Evolutionary conservation across 2,888 invertebrate species (phyloP), one percentile per base, ranked within the genome.

Genomic region (Thecophora atra): DNA sequence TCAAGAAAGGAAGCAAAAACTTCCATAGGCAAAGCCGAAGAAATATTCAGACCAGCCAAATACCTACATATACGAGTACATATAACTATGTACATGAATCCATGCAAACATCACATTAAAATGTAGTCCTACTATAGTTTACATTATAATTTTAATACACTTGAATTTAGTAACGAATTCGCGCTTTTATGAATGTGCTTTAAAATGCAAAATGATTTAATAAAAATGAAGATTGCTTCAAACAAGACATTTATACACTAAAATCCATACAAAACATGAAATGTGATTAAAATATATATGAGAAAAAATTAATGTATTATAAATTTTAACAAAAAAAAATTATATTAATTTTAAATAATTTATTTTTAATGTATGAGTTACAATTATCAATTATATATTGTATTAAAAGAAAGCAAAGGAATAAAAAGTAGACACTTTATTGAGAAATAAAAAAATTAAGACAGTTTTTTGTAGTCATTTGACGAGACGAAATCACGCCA

Each of bases 361-460:
- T 62, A 62, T 62, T 62, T 60, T 62, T 62, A 62, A 62, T 62
- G 62, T 30, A 62, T 62, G 62, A 37, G 37, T 62, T 62, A 37
- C 37, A 62, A 30, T n/a, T 13, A 62, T n/a, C 15, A 2, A n/a
- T 28, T 62, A n/a, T 8, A 37, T 37, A 54, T 21, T 54, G 19
- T 54, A 54, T 54, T 54, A 11, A 54, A 54, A 62, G 4, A 11
- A 37, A 62, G 7, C 11, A 37, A 37, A 37, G 7, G 37, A 37
- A 37, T 37, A 37, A 37, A 37, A 2, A 37, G 6, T 37, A 37
- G 37, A 37, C 37, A 37, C 6, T 37, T 37, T 37, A 37, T 37
- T 37, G 37, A 37, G 37, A 37, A 37, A 37, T 2, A 11, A 37
- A 2, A 2, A n/a, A n/a, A n/a, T n/a, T 37, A 1, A 30, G 4